These are phyloP conservation scores for Leptodactylus fallax DNA, from an alignment of 2,797 vertebrate genomes.

Conservation along the genomic window DNA sequence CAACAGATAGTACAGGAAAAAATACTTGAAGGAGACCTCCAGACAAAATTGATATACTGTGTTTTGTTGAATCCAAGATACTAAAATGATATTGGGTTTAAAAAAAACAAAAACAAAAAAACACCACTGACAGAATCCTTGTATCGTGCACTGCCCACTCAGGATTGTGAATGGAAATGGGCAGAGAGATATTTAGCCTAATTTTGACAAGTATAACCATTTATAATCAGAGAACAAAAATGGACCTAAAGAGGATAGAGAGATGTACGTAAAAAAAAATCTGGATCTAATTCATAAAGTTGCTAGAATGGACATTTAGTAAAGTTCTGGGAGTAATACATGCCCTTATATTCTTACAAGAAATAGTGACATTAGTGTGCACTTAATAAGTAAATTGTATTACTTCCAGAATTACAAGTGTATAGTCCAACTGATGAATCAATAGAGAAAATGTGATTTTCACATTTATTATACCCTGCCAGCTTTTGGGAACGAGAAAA, in stretches of 20 bases:
- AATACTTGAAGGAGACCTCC: no score
- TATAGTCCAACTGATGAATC: conserved; percentile 8
- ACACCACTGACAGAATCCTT: no score
- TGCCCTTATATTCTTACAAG: not conserved
- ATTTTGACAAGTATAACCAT: no score
- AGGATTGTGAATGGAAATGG: no score
- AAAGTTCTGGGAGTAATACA: not conserved
- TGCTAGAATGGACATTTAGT: not conserved
- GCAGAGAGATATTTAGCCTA: no score
- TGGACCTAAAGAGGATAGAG: not conserved
- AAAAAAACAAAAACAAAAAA: no score
- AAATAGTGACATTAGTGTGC: not conserved
- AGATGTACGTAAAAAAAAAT: not conserved
- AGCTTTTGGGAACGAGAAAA: conserved; percentile 22
- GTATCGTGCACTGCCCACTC: no score
- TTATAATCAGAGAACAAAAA: no score
- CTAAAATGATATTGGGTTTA: no score
- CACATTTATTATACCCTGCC: conserved; percentile 21
- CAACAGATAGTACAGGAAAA: no score
- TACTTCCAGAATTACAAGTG: not conserved
- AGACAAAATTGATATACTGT: no score
- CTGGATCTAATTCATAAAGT: not conserved
- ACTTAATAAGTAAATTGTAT: conserved; percentile 13
- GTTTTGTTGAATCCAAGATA: no score
- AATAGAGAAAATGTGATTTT: conserved; percentile 19